phyloP scores from a whole-genome alignment of 2,113 vertebrate species.

The Pitta sordida region DNA sequence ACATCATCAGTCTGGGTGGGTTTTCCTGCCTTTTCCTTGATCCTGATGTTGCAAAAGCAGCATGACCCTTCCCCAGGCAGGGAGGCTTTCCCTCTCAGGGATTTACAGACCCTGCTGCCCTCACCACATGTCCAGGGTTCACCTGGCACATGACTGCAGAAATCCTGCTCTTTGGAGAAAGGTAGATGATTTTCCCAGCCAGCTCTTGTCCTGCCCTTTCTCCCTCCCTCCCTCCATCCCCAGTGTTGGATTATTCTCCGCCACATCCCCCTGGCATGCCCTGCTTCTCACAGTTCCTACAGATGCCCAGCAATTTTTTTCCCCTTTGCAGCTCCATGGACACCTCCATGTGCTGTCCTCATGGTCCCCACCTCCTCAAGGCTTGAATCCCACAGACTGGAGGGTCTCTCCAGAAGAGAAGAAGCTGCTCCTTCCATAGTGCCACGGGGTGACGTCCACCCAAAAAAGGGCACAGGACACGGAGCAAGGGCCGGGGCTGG shows the following conservation, averaged over 20 bases:
- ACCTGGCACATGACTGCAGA: neutral
- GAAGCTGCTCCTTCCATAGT: neutral
- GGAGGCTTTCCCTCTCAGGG: neutral
- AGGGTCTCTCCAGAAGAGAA: neutral
- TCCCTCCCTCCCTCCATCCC: neutral
- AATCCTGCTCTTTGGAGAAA: neutral
- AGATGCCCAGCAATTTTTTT: neutral
- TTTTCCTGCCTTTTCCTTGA: neutral
- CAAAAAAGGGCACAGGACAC: fast-evolving
- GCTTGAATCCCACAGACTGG: fast-evolving
- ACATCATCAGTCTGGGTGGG: fast-evolving
- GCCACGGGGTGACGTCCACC: fast-evolving
- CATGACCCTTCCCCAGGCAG: neutral
- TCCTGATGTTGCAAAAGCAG: neutral
- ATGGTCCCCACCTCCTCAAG: neutral
- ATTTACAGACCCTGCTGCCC: neutral
- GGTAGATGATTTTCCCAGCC: fast-evolving
- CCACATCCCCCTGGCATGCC: fast-evolving
- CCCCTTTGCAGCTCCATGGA: neutral
- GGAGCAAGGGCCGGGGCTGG: neutral
- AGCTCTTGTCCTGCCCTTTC: neutral
- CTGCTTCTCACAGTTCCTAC: neutral
- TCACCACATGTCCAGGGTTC: neutral
- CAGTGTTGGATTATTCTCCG: fast-evolving
- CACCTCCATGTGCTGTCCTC: neutral